Conservation (phyloP, 64 coral and sea anemone species). For the Anthopleura sola region DNA sequence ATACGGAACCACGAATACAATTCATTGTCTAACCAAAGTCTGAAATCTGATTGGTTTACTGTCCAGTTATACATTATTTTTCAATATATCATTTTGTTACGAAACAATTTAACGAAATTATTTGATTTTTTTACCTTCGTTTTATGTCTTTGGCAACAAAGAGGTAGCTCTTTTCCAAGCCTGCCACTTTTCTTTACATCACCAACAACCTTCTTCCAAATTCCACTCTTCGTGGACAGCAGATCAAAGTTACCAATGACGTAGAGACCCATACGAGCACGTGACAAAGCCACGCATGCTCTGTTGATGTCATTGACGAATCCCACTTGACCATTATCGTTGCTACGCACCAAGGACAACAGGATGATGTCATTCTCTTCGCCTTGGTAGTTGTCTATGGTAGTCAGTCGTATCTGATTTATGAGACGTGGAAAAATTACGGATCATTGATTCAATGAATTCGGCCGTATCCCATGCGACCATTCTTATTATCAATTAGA, state of each 20-base stretch:
- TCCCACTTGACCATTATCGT: slow-evolving; percentile 51
- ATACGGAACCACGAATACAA: too few species aligned
- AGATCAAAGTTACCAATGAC: slow-evolving; percentile 85
- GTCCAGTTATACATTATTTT: too few species aligned
- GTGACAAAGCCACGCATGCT: slow-evolving; percentile 85
- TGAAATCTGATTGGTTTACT: too few species aligned
- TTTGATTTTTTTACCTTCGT: neutral
- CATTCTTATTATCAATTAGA: too few species aligned
- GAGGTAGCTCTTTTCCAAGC: slow-evolving; percentile 38
- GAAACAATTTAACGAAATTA: neutral
- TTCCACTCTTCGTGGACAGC: slow-evolving; percentile 52
- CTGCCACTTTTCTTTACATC: slow-evolving; percentile 19
- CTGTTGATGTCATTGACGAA: slow-evolving; percentile 77
- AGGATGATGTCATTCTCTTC: slow-evolving; percentile 93
- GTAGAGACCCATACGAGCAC: slow-evolving; percentile 73
- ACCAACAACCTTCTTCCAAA: slow-evolving; percentile 66
- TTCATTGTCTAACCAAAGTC: too few species aligned
- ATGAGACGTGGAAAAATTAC: neutral
- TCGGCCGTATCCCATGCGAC: too few species aligned
- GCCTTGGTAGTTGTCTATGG: slow-evolving; percentile 92
- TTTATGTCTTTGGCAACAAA: slow-evolving; percentile 67
- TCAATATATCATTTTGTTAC: neutral
- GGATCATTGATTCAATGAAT: neutral
- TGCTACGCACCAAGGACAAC: slow-evolving; percentile 86
- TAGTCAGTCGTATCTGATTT: slow-evolving; percentile 43